Percentiles rank a stretch among this genome's conserved stretches.
phyloP scores from a whole-genome alignment of 1,140 invertebrate species.

The Drosophila bocki region DNA sequence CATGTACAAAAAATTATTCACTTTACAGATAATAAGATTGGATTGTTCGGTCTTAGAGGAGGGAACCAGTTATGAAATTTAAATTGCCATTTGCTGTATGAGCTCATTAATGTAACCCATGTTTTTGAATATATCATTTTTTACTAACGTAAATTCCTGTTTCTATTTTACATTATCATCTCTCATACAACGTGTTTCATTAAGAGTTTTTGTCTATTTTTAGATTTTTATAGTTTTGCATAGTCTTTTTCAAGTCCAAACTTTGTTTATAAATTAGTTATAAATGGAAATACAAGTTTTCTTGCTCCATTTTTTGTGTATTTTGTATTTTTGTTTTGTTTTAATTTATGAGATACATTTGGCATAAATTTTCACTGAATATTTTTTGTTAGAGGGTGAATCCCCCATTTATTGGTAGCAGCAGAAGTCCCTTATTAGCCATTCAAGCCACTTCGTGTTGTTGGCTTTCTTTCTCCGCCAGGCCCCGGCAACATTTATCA shows the following conservation, averaged over 20 bases:
- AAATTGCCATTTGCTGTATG: constrained; percentile 20
- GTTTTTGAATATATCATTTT: not conserved
- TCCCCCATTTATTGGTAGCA: constrained; percentile 21
- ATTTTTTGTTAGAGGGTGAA: constrained; percentile 19
- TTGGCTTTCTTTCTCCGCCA: constrained; percentile 37
- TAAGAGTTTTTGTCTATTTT: constrained; percentile 9
- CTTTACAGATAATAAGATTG: constrained; percentile 45
- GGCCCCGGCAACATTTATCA: constrained; percentile 62
- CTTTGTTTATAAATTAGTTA: not conserved
- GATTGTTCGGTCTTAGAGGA: constrained; percentile 19
- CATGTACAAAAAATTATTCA: constrained; percentile 46
- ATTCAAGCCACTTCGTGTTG: constrained; percentile 37
- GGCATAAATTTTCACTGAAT: constrained; percentile 8
- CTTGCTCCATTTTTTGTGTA: constrained; percentile 20
- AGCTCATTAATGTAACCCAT: constrained; percentile 25
- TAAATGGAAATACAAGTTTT: constrained; percentile 28
- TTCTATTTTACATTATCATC: not conserved
- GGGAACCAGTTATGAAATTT: constrained; percentile 16
- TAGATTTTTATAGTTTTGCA: constrained; percentile 5
- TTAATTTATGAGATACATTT: constrained; percentile 8
- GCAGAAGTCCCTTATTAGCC: constrained; percentile 39
- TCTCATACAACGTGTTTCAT: not conserved
- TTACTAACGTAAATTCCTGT: not conserved
- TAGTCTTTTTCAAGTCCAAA: not conserved
- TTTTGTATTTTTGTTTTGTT: not conserved